Conservation (phyloP, 1,140 invertebrate species). For the Magallana angulata region DNA sequence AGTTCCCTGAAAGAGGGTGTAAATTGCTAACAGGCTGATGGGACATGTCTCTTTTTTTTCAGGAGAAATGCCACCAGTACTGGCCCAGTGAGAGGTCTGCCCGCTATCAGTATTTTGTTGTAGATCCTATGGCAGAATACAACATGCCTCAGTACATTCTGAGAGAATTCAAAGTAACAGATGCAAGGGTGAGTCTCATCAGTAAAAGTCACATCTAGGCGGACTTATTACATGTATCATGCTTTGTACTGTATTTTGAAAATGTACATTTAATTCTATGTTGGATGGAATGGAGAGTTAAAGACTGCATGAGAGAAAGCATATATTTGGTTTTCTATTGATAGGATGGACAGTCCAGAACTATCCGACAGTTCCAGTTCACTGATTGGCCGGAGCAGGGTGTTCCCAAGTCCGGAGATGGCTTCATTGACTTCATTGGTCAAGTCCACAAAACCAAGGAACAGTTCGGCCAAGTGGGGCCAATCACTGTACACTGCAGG, state of each 20-base stretch:
- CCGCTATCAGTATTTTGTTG: constrained; percentile 97
- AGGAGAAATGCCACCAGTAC: constrained; percentile 99
- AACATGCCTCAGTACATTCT: constrained; percentile 99
- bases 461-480: constrained; percentile 99
- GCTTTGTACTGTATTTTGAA: too few relatives aligned
- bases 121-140: constrained; percentile 99
- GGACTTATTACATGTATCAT: too few relatives aligned
- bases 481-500: constrained; percentile 99
- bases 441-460: constrained; percentile 99
- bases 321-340: not conserved
- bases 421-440: constrained; percentile 94
- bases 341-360: constrained; percentile 96
- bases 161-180: constrained; percentile 96
- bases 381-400: constrained; percentile 99
- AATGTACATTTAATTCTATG: too few relatives aligned
- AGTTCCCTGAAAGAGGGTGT: too few relatives aligned
- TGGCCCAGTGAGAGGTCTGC: constrained; percentile 98
- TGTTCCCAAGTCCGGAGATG: constrained; percentile 97
- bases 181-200: constrained; percentile 79
- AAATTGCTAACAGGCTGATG: too few relatives aligned
- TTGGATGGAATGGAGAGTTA: too few relatives aligned
- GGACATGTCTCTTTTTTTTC: constrained; percentile 49
- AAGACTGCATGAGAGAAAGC: too few relatives aligned
- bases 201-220: too few relatives aligned
- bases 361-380: constrained; percentile 99